Percentiles rank a stretch among this genome's conserved stretches.
These are phyloP conservation scores for Coregonus clupeaformis DNA, from an alignment of 2,113 vertebrate species.

Conservation along the genomic window DNA sequence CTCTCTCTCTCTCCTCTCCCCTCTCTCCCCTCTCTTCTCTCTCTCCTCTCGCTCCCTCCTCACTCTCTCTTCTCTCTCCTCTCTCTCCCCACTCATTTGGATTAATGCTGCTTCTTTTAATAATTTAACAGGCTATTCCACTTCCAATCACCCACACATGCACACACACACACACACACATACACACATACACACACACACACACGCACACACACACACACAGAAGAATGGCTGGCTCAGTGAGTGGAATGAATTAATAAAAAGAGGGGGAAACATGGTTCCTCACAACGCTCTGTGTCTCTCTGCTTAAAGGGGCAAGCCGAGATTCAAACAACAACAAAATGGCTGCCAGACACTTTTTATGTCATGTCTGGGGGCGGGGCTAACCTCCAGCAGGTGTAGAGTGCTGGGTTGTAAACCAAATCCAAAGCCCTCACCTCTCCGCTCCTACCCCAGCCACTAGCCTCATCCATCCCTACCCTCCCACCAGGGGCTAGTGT, in stretches of 20 bases:
- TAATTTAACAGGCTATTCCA: background rate
- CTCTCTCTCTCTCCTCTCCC: background rate
- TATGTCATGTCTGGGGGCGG: too few species aligned
- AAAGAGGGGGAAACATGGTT: background rate
- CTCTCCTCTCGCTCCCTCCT: too few species aligned
- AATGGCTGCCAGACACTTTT: too few species aligned
- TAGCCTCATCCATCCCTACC: too few species aligned
- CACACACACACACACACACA: background rate
- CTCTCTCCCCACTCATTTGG: background rate
- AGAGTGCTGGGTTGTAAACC: too few species aligned
- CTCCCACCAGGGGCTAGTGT: too few species aligned
- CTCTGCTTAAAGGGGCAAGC: too few species aligned
- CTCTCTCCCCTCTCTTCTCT: background rate
- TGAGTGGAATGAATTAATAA: conserved; percentile 9
- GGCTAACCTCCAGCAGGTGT: too few species aligned
- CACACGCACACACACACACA: background rate
- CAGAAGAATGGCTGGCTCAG: background rate
- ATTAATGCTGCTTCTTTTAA: background rate
- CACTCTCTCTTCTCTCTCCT: background rate
- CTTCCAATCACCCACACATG: background rate
- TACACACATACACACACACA: background rate
- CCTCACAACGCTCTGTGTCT: background rate
- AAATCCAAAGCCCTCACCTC: too few species aligned
- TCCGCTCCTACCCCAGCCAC: too few species aligned
- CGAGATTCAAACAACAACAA: too few species aligned